Percentiles rank a stretch among this genome's conserved stretches.
Evolutionary conservation across 1,140 invertebrate genomes (phyloP).

Genomic region (Danaus melanippus): DNA sequence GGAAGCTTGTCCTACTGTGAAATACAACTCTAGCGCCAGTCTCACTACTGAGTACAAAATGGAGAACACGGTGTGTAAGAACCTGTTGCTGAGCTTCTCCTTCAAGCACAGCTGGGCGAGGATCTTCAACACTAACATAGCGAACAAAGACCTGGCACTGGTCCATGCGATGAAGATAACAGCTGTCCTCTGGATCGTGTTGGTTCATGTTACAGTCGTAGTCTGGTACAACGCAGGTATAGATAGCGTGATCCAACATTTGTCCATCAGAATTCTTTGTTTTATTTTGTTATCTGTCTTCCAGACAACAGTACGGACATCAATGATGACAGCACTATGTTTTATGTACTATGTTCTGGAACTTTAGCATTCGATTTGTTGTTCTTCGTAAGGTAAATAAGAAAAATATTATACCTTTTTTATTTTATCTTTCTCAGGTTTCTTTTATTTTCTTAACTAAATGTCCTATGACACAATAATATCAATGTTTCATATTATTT

Average conservation of each 20-base stretch:
- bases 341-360: conserved; percentile 47
- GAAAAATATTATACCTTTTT: no score
- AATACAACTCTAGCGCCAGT: conserved; percentile 45
- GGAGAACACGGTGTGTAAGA: conserved; percentile 37
- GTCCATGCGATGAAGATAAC: conserved; percentile 45
- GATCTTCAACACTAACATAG: conserved; percentile 55
- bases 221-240: conserved; percentile 47
- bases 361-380: conserved; percentile 57
- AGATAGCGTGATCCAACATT: not conserved
- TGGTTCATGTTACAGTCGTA: conserved; percentile 45
- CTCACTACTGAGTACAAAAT: conserved; percentile 36
- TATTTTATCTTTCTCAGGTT: no score
- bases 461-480: no score
- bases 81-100: conserved; percentile 51
- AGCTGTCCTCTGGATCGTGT: conserved; percentile 56
- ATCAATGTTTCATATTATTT: not conserved
- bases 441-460: no score
- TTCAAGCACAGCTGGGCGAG: conserved; percentile 51
- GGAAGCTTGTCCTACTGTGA: conserved; percentile 37
- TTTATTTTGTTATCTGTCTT: conserved; percentile 18
- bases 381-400: conserved; percentile 53
- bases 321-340: conserved; percentile 33
- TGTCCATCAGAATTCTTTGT: conserved; percentile 6
- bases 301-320: conserved; percentile 38
- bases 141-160: conserved; percentile 50